A percentile compares a stretch with the other conserved stretches of the same genome.
phyloP scores from a whole-genome alignment of 2,113 vertebrate genomes.

The Lathamus discolor region DNA sequence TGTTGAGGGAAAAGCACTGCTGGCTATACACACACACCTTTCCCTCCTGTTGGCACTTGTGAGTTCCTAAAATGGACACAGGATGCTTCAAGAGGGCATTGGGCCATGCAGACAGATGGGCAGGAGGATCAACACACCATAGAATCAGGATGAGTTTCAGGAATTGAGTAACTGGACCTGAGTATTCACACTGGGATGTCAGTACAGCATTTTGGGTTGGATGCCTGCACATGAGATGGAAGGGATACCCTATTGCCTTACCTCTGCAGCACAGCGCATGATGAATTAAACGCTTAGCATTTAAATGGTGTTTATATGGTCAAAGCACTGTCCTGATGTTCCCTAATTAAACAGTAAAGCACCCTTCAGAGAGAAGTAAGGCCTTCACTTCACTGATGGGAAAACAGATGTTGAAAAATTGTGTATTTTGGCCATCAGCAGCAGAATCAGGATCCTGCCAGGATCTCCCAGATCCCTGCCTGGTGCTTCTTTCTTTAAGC shows the following conservation, averaged over 20 bases:
- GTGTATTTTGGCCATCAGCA: background rate
- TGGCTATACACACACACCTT: background rate
- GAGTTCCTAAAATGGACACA: background rate
- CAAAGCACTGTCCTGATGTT: background rate
- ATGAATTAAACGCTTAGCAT: background rate
- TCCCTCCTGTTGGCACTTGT: background rate
- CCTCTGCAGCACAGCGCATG: background rate
- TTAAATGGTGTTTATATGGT: background rate
- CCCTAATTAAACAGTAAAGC: background rate
- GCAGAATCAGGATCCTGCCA: background rate
- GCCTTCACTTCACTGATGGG: background rate
- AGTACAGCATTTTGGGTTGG: background rate
- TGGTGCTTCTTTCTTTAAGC: background rate
- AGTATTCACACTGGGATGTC: background rate
- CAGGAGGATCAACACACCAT: background rate
- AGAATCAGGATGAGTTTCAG: background rate
- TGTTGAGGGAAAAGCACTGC: background rate
- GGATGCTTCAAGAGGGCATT: background rate
- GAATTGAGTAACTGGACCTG: background rate
- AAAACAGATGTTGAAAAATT: background rate
- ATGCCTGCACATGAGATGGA: background rate
- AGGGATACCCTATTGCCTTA: background rate
- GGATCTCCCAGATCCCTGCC: background rate
- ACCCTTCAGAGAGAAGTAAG: background rate
- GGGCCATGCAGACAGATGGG: slow-evolving; percentile 49